Evolutionary conservation across 2,888 invertebrate genomes (phyloP), one percentile per base, ranked within the genome.

Genomic region (Pseudanteris insignis): DNA sequence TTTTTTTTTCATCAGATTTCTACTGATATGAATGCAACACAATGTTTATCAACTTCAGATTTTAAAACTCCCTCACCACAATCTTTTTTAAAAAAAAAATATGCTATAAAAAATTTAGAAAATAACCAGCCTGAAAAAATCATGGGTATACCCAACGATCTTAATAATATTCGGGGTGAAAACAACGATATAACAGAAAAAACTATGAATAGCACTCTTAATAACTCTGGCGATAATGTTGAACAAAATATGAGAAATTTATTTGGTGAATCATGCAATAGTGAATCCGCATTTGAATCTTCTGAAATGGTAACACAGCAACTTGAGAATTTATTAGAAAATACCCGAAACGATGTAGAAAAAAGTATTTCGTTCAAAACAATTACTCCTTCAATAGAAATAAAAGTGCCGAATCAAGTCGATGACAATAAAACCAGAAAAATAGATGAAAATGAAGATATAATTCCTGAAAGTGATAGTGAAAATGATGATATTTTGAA

Each of bases 291-390:
- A 1, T 58, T 65, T 4, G 62, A 70, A n/a, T 53, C 63, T 5
- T 47, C 63, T 1, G 48, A 41, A 24, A 55, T 78, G 33, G 67
- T 73, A 28, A 78, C 76, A 2, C 76, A 78, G 26, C 64, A 66
- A 47, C 68, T 78, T 11, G 61, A 64, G 40, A 66, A 68, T 40
- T 63, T 75, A 34, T 33, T 78, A 11, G 65, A 73, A 41, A 58
- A 60, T 0, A 72, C 71, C 4, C 64, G 71, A 15, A n/a, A 8
- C 0, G 34, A 61, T 6, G 25, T 46, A 5, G 21, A 11, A 2
- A 12, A 15, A 38, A 30, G 9, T 18, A 9, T n/a, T 5, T 14
- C 14, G 1, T 10, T 9, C 10, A 26, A 12, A 26, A 1, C 7
- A 10, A 14, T 26, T 2, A 25, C 14, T 7, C 10, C 14, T n/a